Evolutionary conservation across 1,140 invertebrate genomes (phyloP), one percentile per base, ranked within the genome.

Genomic region (Drosophila rufa): DNA sequence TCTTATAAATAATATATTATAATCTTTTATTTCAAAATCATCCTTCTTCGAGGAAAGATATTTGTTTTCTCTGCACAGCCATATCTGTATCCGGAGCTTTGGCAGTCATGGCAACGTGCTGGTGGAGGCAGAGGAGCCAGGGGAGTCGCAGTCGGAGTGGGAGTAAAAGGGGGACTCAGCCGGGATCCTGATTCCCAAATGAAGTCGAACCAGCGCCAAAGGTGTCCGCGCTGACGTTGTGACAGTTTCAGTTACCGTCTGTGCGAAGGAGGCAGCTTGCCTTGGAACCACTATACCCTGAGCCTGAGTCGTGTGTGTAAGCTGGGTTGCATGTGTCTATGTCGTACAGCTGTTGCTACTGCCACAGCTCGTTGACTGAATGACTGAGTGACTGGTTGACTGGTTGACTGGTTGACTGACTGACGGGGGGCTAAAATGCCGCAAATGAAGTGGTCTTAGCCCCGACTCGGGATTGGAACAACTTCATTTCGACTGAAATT

Each of bases 401-500:
- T 61, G 62, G 17, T 19, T 48, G 45, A 40, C 48, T 43, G 60
- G 17, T 30, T 48, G 45, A 40, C 48, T 43, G 60, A 33, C 33
- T 75, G 73, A 58, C 74, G 27, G 22, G 27, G 22, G 55, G 42
- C 40, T 45, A 25, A 53, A 68, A 42, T 38, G 40, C 47, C 71
- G 25, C 53, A 58, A 56, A 80, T 64, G 58, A 47, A 59, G 50
- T 62, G 65, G 64, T 61, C 74, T 78, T 56, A 61, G 65, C 50
- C 40, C 8, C 2, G 19, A 7, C 53, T 22, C 53, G 6, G 45
- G 48, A 55, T 55, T 62, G 27, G 27, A 73, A 89, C 85, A 69
- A 81, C 85, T 89, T 82, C 65, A 89, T 89, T 90, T 60, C 70
- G 77, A 76, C 30, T 81, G 81, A 73, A 71, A 79, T 89, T 90